Evolutionary conservation across 2,797 vertebrate species (phyloP).

Genomic region (Rhincodon typus): DNA sequence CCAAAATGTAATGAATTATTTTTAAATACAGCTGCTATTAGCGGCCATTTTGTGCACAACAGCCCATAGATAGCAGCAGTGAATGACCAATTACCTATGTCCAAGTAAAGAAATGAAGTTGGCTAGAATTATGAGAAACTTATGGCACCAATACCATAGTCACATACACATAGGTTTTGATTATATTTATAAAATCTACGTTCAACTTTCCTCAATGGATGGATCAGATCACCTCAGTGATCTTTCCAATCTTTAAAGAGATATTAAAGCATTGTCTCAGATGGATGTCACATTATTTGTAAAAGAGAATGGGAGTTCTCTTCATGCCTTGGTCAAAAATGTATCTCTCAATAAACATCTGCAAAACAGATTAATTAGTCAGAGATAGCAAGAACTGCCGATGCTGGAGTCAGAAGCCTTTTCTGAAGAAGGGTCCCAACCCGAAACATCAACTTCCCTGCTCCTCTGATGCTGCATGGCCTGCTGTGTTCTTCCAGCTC

Average conservation of each 20-base stretch:
- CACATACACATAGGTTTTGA: not conserved
- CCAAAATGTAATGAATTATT: not conserved
- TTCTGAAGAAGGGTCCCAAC: too few relatives aligned
- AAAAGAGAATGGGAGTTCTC: not conserved
- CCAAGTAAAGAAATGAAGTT: not conserved
- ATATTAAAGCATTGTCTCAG: not conserved
- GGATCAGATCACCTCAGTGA: not conserved
- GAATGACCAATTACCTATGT: not conserved
- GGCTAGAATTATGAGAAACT: not conserved
- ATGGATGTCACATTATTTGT: not conserved
- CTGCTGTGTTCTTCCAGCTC: too few relatives aligned
- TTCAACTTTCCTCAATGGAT: not conserved
- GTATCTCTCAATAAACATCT: not conserved
- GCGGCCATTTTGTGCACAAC: not conserved
- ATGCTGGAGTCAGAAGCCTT: too few relatives aligned
- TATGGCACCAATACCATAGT: not conserved
- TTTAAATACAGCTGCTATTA: not conserved
- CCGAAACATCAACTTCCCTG: too few relatives aligned
- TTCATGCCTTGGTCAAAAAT: not conserved
- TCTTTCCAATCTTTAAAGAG: not conserved
- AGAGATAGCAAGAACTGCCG: not conserved
- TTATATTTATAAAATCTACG: not conserved
- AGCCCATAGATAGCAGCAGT: not conserved
- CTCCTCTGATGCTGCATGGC: too few relatives aligned
- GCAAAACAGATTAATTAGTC: not conserved